Evolutionary conservation across 2,797 vertebrate genomes (phyloP).

Genomic region (Sebastes alutus): DNA sequence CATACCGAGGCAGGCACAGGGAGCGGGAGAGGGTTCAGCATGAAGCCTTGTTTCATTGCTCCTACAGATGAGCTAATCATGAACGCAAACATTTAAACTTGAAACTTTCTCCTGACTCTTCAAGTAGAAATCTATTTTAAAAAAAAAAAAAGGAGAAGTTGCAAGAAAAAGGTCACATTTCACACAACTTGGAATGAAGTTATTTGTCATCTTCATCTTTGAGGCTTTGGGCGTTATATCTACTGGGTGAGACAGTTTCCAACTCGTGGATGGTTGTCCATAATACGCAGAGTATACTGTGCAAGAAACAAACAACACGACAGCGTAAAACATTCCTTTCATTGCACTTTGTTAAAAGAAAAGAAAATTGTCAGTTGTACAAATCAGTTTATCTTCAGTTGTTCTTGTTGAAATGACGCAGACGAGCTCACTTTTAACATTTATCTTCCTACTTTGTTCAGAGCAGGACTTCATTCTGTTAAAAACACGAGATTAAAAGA

Average conservation of each 20-base stretch:
- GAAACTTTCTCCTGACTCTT: slow-evolving; percentile 38
- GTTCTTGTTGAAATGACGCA: slow-evolving; percentile 36
- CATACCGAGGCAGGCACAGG: slow-evolving; percentile 58
- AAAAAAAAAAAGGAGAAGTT: slow-evolving; percentile 1
- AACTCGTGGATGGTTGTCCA: not conserved
- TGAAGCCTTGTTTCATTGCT: not conserved
- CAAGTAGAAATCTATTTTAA: slow-evolving; percentile 36
- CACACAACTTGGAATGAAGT: slow-evolving; percentile 41
- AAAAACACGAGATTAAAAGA: slow-evolving; percentile 32
- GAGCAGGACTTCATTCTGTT: slow-evolving; percentile 24
- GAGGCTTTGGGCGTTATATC: slow-evolving; percentile 5
- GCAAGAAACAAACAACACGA: slow-evolving; percentile 7
- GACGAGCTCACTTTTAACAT: slow-evolving; percentile 3
- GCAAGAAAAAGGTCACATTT: slow-evolving; percentile 29
- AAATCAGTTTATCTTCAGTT: slow-evolving; percentile 13
- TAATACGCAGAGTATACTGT: not conserved
- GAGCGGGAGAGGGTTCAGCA: not conserved
- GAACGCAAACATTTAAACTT: not conserved
- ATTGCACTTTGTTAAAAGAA: slow-evolving; percentile 62
- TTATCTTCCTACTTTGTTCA: slow-evolving; percentile 1
- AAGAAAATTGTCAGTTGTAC: slow-evolving; percentile 40
- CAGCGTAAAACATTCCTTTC: slow-evolving; percentile 42
- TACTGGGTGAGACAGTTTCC: slow-evolving; percentile 8
- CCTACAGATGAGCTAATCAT: not conserved
- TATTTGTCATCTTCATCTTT: slow-evolving; percentile 18